These are phyloP conservation scores for Papilio elwesi DNA, from an alignment of 2,888 invertebrate genomes.

Conservation along the genomic window DNA sequence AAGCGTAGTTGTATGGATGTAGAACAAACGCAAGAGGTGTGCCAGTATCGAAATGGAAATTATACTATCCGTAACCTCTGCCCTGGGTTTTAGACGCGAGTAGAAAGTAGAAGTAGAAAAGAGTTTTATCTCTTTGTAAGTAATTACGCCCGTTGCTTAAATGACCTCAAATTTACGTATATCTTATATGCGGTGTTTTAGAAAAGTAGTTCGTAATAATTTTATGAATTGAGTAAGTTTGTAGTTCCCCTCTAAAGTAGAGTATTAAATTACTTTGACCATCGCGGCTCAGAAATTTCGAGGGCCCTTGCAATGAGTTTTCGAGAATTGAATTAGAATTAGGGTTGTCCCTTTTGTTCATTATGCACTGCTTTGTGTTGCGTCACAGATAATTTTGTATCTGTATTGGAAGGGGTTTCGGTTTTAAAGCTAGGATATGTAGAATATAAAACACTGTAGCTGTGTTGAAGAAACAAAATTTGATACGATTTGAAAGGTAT, in stretches of 20 bases:
- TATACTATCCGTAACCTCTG: no score
- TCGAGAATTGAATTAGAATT: conserved; percentile 57
- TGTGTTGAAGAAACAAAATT: conserved; percentile 23
- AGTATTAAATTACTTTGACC: conserved; percentile 74
- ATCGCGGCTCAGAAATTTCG: conserved; percentile 56
- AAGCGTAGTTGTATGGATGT: no score
- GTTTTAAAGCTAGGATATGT: conserved; percentile 3
- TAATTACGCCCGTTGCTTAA: neutral
- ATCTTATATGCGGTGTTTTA: conserved; percentile 29
- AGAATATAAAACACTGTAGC: conserved; percentile 15
- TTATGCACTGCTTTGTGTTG: conserved; percentile 31
- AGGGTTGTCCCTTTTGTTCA: conserved; percentile 53
- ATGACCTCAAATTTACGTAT: conserved; percentile 1
- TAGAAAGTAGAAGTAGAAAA: no score
- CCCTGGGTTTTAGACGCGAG: no score
- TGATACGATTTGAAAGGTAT: conserved; percentile 15
- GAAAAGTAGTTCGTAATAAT: conserved; percentile 32
- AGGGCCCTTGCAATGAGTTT: conserved; percentile 60
- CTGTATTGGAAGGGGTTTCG: conserved; percentile 32
- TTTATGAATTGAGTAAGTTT: conserved; percentile 20
- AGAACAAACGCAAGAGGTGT: no score
- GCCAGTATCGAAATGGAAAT: no score
- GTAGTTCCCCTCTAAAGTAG: conserved; percentile 51
- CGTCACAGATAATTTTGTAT: conserved; percentile 37
- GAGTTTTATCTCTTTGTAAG: no score